Evolutionary conservation across 1,140 invertebrate species (phyloP).

Genomic region (Wasmannia auropunctata): DNA sequence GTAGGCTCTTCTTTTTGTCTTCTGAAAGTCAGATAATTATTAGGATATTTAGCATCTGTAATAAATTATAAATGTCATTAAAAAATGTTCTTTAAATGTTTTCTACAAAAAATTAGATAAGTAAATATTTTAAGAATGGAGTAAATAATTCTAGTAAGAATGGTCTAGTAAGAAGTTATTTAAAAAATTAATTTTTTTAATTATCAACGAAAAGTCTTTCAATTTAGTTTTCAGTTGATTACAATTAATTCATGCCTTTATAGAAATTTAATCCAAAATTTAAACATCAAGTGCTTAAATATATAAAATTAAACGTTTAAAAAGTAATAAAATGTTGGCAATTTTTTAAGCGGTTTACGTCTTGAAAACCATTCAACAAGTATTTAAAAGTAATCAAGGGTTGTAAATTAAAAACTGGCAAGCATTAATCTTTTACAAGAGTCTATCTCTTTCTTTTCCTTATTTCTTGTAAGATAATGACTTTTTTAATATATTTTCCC

Average conservation of each 20-base stretch:
- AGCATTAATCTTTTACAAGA: background rate
- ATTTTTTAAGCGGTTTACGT: background rate
- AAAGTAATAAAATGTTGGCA: background rate
- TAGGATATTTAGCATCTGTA: background rate
- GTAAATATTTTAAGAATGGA: too few relatives aligned
- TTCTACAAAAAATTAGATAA: background rate
- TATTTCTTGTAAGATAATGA: background rate
- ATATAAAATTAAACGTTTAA: slow-evolving; percentile 23
- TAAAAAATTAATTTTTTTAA: too few relatives aligned
- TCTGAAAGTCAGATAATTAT: background rate
- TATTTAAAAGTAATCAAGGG: slow-evolving; percentile 10
- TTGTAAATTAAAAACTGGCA: background rate
- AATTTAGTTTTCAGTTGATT: background rate
- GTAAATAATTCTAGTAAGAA: too few relatives aligned
- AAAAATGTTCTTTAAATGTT: background rate
- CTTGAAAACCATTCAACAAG: background rate
- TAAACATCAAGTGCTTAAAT: background rate
- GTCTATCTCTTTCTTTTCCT: background rate
- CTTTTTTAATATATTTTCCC: slow-evolving; percentile 3
- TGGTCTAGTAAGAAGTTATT: too few relatives aligned
- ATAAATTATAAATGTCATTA: background rate
- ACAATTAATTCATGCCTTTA: background rate
- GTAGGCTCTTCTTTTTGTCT: background rate
- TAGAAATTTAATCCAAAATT: background rate
- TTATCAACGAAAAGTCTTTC: background rate